Base-by-base conservation (phyloP, 2,888 invertebrate genomes). In the Hesperia comma region DNA sequence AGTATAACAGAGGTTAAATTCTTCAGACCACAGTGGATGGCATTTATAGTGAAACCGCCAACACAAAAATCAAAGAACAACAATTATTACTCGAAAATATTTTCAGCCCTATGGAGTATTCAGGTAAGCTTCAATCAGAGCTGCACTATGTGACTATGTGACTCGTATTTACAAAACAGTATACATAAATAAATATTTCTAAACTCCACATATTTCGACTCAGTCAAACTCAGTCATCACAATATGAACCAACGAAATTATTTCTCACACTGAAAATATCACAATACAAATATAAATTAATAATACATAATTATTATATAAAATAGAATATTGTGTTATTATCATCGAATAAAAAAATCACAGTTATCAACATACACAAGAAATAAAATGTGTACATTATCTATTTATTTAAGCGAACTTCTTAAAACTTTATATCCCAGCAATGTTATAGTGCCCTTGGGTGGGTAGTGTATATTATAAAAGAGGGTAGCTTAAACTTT, bases 311-410 rank as follows among this genome's bases (percentile, higher is more conserved):
- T 53, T 62, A 43, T 41, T 43, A n/a, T 17, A 17, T 32, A 58
- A 56, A 46, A 46, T 57, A 56, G 40, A 61, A 67, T 57, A 51
- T 60, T 61, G 49, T 41, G 19, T 37, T 57, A 32, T 58, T 46
- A 61, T 53, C 32, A 43, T 53, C 32, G 43, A 64, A 64, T 64
- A 64, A 67, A 37, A 64, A 68, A 63, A 68, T 68, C 68, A 68
- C 68, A 68, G 68, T 55, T 68, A 33, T 33, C 58, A 68, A 53
- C 41, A 43, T 58, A 64, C 63, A 51, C 49, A 15, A 12, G n/a
- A 46, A 40, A 40, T 60, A 51, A 51, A 51, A 21, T 51, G 21
- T 51, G 21, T 26, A 51, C 51, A 8, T 51, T 26, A 17, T 14
- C 21, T 51, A 21, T 51, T 51, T 19, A 19, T 19, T 19, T 10